Percentiles rank a stretch among this genome's conserved stretches.
phyloP scores from a whole-genome alignment of 2,888 invertebrate genomes.

The Patella depressa region DNA sequence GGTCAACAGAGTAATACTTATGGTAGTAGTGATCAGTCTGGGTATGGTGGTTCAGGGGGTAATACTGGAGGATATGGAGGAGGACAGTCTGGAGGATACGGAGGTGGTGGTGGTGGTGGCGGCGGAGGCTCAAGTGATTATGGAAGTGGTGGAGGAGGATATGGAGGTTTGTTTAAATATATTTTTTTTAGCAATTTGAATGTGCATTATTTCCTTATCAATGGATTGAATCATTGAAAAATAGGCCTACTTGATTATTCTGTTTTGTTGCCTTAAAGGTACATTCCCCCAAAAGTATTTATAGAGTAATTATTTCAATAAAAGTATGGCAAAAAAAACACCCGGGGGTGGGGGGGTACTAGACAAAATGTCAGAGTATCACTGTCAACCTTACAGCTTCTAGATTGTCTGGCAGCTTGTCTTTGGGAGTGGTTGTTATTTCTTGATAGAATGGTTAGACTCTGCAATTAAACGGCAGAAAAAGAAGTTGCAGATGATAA shows the following conservation, averaged over 20 bases:
- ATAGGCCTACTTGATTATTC: neutral
- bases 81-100: conserved; percentile 9
- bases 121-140: conserved; percentile 8
- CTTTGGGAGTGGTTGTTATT: no score
- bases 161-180: conserved; percentile 11
- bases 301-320: no score
- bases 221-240: no score
- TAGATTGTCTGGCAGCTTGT: no score
- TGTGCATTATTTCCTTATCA: neutral
- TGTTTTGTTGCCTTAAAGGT: neutral
- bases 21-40: conserved; percentile 20
- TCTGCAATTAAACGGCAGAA: no score
- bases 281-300: no score
- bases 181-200: neutral
- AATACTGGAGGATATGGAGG: conserved; percentile 7
- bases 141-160: conserved; percentile 17
- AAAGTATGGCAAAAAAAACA: no score
- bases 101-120: conserved; percentile 20
- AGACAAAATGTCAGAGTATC: no score
- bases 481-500: no score
- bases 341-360: no score
- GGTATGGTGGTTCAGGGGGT: conserved; percentile 19
- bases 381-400: no score
- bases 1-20: conserved; percentile 29
- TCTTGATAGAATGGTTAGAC: no score